A percentile compares a stretch with the other conserved stretches of the same genome.
Conservation (phyloP, 1,140 invertebrate genomes). For the Papilio dardanus region DNA sequence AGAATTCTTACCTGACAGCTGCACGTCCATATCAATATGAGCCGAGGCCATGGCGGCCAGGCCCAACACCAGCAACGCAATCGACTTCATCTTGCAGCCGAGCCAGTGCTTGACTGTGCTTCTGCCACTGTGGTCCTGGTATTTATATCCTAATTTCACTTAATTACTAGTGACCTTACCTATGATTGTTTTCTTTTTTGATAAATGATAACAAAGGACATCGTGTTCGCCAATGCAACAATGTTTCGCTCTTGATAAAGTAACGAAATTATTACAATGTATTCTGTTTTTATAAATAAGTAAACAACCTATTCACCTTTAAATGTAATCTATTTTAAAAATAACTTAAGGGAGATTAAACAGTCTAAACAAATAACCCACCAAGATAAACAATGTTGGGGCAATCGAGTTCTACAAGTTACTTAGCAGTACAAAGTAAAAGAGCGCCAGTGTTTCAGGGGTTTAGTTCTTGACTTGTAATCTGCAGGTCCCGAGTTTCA, state of each 20-base stretch:
- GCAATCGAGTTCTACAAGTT: neutral
- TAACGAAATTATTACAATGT: constrained; percentile 19
- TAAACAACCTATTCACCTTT: neutral
- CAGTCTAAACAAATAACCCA: neutral
- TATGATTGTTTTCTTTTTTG: constrained; percentile 39
- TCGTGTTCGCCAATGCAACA: constrained; percentile 20
- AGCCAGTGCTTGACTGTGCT: constrained; percentile 52
- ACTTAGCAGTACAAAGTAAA: neutral
- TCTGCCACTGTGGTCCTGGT: constrained; percentile 1
- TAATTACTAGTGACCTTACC: constrained; percentile 37
- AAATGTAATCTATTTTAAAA: neutral
- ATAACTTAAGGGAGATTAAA: neutral
- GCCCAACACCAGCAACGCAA: constrained; percentile 56
- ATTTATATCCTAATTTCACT: constrained; percentile 54
- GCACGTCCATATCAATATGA: constrained; percentile 50
- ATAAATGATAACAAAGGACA: constrained; percentile 35
- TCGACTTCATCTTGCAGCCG: constrained; percentile 63
- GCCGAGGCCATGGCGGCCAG: constrained; percentile 62
- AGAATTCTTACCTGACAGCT: constrained; percentile 49
- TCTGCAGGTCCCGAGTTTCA: too few species aligned
- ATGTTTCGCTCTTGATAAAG: constrained; percentile 27
- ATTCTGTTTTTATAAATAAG: constrained; percentile 5
- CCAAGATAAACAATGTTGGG: neutral
- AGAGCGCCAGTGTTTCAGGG: too few species aligned
- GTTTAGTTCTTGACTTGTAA: too few species aligned